Evolutionary conservation across 1,140 invertebrate species (phyloP).

Genomic region (Sycobia sp.): DNA sequence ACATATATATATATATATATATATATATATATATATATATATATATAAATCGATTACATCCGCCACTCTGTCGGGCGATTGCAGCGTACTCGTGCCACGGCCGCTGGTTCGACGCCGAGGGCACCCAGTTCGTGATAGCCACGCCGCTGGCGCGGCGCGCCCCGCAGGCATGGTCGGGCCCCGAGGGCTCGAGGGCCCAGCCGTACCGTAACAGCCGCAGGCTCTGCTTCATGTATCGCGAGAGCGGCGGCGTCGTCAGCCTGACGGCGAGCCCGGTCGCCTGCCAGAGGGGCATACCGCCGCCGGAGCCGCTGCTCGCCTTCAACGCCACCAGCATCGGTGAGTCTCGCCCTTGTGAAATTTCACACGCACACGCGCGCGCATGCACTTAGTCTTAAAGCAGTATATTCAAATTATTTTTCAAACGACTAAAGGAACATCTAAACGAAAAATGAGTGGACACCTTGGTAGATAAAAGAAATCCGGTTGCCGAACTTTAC

Average conservation of each 20-base stretch:
- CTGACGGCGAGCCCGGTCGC: constrained; percentile 62
- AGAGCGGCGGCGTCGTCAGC: constrained; percentile 60
- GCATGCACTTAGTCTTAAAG: too few species aligned
- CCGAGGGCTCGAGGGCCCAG: constrained; percentile 58
- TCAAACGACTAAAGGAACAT: too few species aligned
- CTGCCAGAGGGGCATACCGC: constrained; percentile 61
- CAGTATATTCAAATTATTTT: too few species aligned
- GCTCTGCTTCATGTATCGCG: constrained; percentile 65
- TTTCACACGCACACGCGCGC: too few species aligned
- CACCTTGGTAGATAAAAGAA: too few species aligned
- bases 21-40: too few species aligned
- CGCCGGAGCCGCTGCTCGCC: constrained; percentile 56
- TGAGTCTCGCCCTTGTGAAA: constrained; percentile 50
- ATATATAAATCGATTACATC: too few species aligned
- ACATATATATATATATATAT: too few species aligned
- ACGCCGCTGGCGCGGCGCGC: constrained; percentile 67
- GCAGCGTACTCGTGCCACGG: constrained; percentile 86
- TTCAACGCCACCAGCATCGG: constrained; percentile 66
- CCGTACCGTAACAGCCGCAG: constrained; percentile 60
- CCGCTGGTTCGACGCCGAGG: constrained; percentile 73
- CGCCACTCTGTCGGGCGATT: constrained; percentile 42
- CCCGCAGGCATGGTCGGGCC: constrained; percentile 52
- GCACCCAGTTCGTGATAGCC: constrained; percentile 77
- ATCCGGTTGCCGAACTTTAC: too few species aligned
- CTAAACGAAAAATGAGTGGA: too few species aligned